phyloP scores from a whole-genome alignment of 2,888 invertebrate genomes.

The Philereme transversata region DNA sequence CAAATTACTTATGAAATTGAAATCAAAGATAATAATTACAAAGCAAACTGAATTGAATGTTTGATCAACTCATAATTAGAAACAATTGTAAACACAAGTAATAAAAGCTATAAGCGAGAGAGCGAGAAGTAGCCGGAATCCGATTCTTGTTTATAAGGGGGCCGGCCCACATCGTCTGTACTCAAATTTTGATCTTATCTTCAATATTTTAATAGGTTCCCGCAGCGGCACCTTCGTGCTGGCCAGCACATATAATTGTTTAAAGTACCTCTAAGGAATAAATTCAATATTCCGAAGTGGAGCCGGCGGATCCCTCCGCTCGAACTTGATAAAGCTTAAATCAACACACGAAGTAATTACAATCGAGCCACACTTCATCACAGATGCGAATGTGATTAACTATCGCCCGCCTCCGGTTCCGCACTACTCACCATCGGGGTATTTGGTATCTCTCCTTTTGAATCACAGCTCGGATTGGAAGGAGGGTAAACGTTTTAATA shows the following conservation, averaged over 20 bases:
- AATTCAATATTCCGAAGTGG: slow-evolving; percentile 69
- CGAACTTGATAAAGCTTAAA: slow-evolving; percentile 77
- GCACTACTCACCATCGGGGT: slow-evolving; percentile 48
- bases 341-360: slow-evolving; percentile 82
- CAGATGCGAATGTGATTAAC: slow-evolving; percentile 79
- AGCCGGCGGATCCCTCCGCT: slow-evolving; percentile 54
- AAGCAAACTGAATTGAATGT: slow-evolving; percentile 77
- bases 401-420: slow-evolving; percentile 63
- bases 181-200: slow-evolving; percentile 81
- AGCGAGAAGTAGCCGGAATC: slow-evolving; percentile 65
- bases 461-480: slow-evolving; percentile 58
- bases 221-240: slow-evolving; percentile 74
- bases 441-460: slow-evolving; percentile 46
- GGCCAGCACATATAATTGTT: slow-evolving; percentile 75
- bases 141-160: slow-evolving; percentile 71
- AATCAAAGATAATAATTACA: slow-evolving; percentile 65
- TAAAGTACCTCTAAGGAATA: slow-evolving; percentile 69
- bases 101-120: slow-evolving; percentile 69
- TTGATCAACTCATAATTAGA: slow-evolving; percentile 78
- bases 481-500: slow-evolving; percentile 53
- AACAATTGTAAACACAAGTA: slow-evolving; percentile 74
- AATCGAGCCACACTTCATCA: slow-evolving; percentile 77
- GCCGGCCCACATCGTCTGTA: slow-evolving; percentile 76
- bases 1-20: slow-evolving; percentile 74
- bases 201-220: slow-evolving; percentile 81